Evolutionary conservation across 2,797 vertebrate species (phyloP).

Genomic region (Distichodus sexfasciatus): DNA sequence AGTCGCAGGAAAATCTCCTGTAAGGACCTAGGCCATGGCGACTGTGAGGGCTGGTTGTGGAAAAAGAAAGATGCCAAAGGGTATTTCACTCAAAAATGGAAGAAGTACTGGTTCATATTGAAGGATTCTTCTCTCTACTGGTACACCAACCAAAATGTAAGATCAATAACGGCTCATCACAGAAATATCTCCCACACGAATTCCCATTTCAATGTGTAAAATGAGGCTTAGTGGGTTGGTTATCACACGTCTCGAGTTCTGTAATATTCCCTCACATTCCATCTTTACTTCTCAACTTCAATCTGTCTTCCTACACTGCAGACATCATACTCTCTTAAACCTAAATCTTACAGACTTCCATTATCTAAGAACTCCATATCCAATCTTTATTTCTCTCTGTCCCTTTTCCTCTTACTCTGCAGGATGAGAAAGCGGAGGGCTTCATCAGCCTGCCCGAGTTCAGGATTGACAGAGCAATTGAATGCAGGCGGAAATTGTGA

Average conservation of each 20-base stretch:
- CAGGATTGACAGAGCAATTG: constrained; percentile 77
- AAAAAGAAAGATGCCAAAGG: constrained; percentile 80
- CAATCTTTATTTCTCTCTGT: neutral
- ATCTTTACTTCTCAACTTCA: neutral
- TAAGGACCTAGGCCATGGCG: constrained; percentile 78
- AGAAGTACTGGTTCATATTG: constrained; percentile 82
- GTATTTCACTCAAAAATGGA: constrained; percentile 82
- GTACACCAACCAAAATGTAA: constrained; percentile 83
- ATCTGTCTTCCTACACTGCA: neutral
- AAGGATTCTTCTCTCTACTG: constrained; percentile 81
- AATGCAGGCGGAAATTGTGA: constrained; percentile 80
- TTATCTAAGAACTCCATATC: neutral
- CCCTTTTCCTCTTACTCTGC: neutral
- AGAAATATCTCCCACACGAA: neutral
- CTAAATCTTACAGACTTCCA: neutral
- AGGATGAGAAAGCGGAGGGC: constrained; percentile 81
- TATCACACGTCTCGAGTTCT: neutral
- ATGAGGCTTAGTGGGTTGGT: neutral
- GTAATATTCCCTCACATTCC: neutral
- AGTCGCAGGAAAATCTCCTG: constrained; percentile 75
- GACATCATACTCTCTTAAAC: neutral
- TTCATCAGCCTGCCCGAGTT: constrained; percentile 82
- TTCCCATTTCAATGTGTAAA: neutral
- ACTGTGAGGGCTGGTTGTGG: constrained; percentile 81
- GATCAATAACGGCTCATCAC: constrained; percentile 35